phyloP scores from a whole-genome alignment of 1,140 invertebrate genomes.

The Drosophila pruinosa region DNA sequence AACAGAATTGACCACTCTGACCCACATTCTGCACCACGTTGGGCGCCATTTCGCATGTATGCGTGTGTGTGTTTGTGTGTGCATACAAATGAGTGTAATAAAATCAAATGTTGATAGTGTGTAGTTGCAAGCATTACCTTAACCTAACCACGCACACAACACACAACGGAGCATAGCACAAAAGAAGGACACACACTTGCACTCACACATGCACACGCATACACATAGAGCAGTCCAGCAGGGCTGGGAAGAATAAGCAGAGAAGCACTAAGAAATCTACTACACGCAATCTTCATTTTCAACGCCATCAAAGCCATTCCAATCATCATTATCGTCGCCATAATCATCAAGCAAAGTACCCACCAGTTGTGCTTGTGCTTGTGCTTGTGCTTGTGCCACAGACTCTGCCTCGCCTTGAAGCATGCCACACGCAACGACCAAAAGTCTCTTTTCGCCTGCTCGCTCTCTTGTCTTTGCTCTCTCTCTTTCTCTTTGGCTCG shows the following conservation, averaged over 20 bases:
- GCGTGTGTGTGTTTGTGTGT: constrained; percentile 13
- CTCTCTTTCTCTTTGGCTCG: constrained; percentile 14
- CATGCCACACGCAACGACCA: constrained; percentile 32
- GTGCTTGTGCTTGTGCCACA: constrained; percentile 45
- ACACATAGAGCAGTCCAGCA: background rate
- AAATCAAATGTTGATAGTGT: constrained; percentile 77
- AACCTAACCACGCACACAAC: constrained; percentile 10
- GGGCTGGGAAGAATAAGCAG: constrained; percentile 6
- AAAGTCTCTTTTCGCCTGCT: constrained; percentile 10
- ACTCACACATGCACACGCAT: background rate
- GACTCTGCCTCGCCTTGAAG: constrained; percentile 35
- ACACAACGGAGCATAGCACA: constrained; percentile 8
- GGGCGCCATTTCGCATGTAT: constrained; percentile 12
- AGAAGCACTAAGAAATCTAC: constrained; percentile 71
- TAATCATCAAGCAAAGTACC: constrained; percentile 83
- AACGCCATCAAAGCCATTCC: constrained; percentile 83
- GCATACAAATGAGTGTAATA: constrained; percentile 76
- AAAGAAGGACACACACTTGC: constrained; percentile 33
- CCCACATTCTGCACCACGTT: constrained; percentile 3
- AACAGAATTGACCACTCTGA: constrained; percentile 10
- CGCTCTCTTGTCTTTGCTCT: too few relatives aligned
- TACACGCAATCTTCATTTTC: constrained; percentile 83
- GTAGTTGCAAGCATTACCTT: constrained; percentile 72
- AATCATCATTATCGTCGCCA: constrained; percentile 83
- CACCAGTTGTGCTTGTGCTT: constrained; percentile 71